phyloP scores from a whole-genome alignment of 1,140 invertebrate genomes.

The Anoplophora glabripennis region DNA sequence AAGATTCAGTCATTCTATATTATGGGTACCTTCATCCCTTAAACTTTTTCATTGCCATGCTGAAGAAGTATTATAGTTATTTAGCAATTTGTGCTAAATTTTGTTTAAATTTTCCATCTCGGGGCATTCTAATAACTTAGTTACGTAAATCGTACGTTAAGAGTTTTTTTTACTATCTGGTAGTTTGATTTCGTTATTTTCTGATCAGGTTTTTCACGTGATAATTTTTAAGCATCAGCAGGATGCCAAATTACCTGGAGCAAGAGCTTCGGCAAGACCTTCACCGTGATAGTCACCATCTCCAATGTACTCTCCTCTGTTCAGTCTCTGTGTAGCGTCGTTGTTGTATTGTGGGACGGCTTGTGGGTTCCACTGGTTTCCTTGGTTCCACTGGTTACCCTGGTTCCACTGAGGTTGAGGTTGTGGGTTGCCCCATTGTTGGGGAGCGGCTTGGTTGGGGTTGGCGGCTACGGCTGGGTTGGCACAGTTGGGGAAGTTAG shows the following conservation, averaged over 20 bases:
- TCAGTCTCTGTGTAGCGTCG: conserved; percentile 37
- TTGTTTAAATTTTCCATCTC: too few relatives aligned
- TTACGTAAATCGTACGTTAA: too few relatives aligned
- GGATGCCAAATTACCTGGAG: conserved; percentile 22
- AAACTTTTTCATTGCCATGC: too few relatives aligned
- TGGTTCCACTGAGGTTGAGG: conserved; percentile 20
- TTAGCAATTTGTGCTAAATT: too few relatives aligned
- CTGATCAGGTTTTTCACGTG: too few relatives aligned
- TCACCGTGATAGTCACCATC: conserved; percentile 51
- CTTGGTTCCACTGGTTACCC: conserved; percentile 24
- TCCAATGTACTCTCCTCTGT: conserved; percentile 45
- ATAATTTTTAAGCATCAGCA: not conserved
- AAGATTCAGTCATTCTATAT: too few relatives aligned
- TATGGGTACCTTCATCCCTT: too few relatives aligned
- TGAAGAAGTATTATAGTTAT: too few relatives aligned
- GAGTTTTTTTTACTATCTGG: too few relatives aligned
- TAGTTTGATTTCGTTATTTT: too few relatives aligned
- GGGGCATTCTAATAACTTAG: too few relatives aligned
- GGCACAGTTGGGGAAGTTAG: conserved; percentile 49
- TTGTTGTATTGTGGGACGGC: conserved; percentile 17
- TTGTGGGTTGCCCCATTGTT: conserved; percentile 22
- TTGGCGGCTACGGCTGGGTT: conserved; percentile 45
- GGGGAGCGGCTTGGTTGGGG: conserved; percentile 28
- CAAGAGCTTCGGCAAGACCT: conserved; percentile 52
- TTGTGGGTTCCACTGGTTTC: conserved; percentile 26